These are phyloP conservation scores for Antheraea pernyi DNA, from an alignment of 1,140 invertebrate genomes.

Conservation along the genomic window DNA sequence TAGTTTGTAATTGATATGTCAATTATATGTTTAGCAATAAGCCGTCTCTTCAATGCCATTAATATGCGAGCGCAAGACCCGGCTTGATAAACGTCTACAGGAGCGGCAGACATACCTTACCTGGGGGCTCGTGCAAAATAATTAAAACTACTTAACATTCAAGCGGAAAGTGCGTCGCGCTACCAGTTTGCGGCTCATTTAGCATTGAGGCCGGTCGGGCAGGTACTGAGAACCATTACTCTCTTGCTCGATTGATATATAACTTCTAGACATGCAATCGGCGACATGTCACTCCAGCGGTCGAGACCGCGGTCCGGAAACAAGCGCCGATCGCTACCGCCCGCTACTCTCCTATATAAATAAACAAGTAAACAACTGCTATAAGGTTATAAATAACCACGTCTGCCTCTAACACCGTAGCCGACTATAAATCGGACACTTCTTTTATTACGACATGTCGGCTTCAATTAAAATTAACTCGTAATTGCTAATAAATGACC, in stretches of 20 bases:
- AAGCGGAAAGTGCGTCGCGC: constrained; percentile 58
- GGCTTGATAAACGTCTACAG: constrained; percentile 49
- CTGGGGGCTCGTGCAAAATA: constrained; percentile 63
- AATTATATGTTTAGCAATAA: constrained; percentile 14
- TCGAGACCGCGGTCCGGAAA: constrained; percentile 24
- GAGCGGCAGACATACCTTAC: constrained; percentile 35
- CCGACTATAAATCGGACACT: constrained; percentile 56
- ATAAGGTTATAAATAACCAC: constrained; percentile 55
- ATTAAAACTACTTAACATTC: constrained; percentile 77
- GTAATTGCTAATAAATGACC: constrained; percentile 55
- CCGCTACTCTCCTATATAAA: constrained; percentile 41
- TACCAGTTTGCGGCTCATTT: constrained; percentile 64
- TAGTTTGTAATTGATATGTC: constrained; percentile 7
- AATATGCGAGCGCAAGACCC: constrained; percentile 34
- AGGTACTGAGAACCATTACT: constrained; percentile 58
- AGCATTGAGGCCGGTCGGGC: constrained; percentile 47
- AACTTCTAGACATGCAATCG: constrained; percentile 67
- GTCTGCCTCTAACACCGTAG: constrained; percentile 49
- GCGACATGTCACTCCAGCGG: constrained; percentile 62
- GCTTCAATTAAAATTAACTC: constrained; percentile 52
- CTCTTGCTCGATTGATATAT: constrained; percentile 70
- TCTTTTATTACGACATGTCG: constrained; percentile 55
- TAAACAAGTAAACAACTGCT: constrained; percentile 57
- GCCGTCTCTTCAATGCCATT: constrained; percentile 28
- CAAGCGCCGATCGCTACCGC: constrained; percentile 21